Evolutionary conservation across 2,113 vertebrate species (phyloP), one percentile per base, ranked within the genome.

Genomic region (Steatornis caripensis): DNA sequence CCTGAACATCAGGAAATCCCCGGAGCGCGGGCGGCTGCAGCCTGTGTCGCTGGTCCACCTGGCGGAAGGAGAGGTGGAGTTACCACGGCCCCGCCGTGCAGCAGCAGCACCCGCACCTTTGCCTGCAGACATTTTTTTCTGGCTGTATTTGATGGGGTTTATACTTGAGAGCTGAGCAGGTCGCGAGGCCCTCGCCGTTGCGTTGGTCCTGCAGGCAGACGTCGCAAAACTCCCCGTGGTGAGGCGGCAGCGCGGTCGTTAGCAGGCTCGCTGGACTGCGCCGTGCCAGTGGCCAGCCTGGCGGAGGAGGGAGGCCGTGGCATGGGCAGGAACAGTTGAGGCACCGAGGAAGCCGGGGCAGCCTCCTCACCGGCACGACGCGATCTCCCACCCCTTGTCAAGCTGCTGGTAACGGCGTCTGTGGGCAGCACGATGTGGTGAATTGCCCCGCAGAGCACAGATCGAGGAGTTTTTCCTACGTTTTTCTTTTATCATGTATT

Each of bases 221-320:
- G 0, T 6, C 21, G 4, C 2, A 11, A 21, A 2, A 6, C 12
- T 2, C 14, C 66, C 58, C 0, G 0, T 5, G 0, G 5, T 10
- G 7, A 5, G 19, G 66, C 24, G 20, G 58, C 41, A 16, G 17
- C 1, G n/a, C 16, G 7, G 29, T 8, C 18, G 30, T 9, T 2
- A 46, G 14, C 34, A 16, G 66, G n/a, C 16, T 39, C 49, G n/a
- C n/a, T n/a, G n/a, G n/a, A 30, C 29, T 3, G 0, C 12, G 0
- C 2, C 19, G 49, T 41, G 23, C 76, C 10, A 6, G 49, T 2
- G 36, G 30, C 43, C 51, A 37, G 1, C 41, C 49, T 5, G 41
- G 30, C 58, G 26, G 49, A 20, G 14, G 7, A 34, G 75, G 34
- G 49, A 46, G 29, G 1, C 16, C 3, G n/a, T 4, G 3, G 30